Base-by-base conservation (phyloP, 2,797 vertebrate species). In the Enteromius afrohamiltoni region DNA sequence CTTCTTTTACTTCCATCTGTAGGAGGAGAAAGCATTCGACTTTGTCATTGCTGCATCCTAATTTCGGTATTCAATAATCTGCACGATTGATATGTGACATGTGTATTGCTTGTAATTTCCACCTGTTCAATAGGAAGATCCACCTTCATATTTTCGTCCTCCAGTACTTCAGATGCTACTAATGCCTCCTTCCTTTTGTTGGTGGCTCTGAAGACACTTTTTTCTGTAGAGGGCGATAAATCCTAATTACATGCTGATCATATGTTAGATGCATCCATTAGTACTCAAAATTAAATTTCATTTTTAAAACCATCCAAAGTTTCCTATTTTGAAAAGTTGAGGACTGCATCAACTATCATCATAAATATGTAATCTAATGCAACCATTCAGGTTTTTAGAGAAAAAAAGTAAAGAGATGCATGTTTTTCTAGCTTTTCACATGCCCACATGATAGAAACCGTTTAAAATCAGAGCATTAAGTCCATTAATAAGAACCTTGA, bases 191-290 rank as follows among this genome's bases (percentile, higher is more conserved):
- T 90, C 42, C 90, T 91, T 75, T 88, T 88, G 80, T 90, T 90
- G 90, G 77, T 93, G 19, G 87, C 92, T 91, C 88, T 92, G 90
- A 95, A 95, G 88, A 95, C 87, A 17, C 93, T 91, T 76, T 91
- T 91, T 87, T 92, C 94, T 94, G 88, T 85, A 89, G 88, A 93
- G 90, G 91, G 90, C 78, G 86, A 95, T 94, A 94, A 93, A 94
- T 95, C 93, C 93, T 92, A 88, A 92, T 95, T 94, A 93, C 91
- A 86, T 89, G 89, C 88, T 88, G 87, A 74, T 37, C 19, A n/a
- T 29, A 10, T 73, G 4, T 17, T 73, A 8, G 26, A 51, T 19
- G 16, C 26, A 31, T 31, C 23, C 70, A 31, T 71, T 17, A 29
- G 16, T 29, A 29, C 26, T 49, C 16, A 71, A 37, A 5, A 67